Percentiles rank a stretch among this genome's conserved stretches.
Conservation (phyloP, 2,888 invertebrate genomes). For the Chromoteleia sp. region DNA sequence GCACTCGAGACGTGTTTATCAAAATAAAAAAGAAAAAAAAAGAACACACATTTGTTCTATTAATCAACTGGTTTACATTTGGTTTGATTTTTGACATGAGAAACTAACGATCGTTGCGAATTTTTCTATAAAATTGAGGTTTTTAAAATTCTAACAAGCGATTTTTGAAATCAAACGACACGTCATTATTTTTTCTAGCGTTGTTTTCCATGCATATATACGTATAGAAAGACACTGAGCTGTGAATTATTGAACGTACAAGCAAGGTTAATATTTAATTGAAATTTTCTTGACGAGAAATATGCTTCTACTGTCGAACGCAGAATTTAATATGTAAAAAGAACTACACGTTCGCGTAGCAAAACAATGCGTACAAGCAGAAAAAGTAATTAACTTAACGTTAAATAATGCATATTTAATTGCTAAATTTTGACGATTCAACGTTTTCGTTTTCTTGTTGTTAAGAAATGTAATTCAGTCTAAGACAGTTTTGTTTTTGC, state of each 20-base stretch:
- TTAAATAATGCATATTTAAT: not conserved
- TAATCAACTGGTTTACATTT: conserved; percentile 1
- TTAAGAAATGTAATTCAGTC: not conserved
- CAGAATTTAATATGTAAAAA: not conserved
- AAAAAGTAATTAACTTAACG: not conserved
- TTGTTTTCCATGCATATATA: conserved; percentile 2
- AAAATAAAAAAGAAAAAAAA: too few species aligned
- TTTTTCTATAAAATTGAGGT: not conserved
- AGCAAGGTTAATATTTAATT: not conserved
- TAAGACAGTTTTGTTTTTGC: not conserved
- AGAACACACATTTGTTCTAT: too few species aligned
- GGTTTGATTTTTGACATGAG: not conserved
- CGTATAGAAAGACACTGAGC: not conserved
- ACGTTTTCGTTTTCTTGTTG: not conserved
- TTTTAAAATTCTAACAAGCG: not conserved
- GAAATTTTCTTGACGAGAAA: not conserved
- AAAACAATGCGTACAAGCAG: not conserved
- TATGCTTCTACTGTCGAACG: not conserved
- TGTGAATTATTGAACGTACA: not conserved
- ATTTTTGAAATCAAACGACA: not conserved
- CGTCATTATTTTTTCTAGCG: not conserved
- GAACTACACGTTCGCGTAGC: not conserved
- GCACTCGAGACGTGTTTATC: too few species aligned
- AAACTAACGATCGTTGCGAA: not conserved
- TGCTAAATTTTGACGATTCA: not conserved